Conservation (phyloP, 2,888 invertebrate genomes). For the Drepana falcataria region DNA sequence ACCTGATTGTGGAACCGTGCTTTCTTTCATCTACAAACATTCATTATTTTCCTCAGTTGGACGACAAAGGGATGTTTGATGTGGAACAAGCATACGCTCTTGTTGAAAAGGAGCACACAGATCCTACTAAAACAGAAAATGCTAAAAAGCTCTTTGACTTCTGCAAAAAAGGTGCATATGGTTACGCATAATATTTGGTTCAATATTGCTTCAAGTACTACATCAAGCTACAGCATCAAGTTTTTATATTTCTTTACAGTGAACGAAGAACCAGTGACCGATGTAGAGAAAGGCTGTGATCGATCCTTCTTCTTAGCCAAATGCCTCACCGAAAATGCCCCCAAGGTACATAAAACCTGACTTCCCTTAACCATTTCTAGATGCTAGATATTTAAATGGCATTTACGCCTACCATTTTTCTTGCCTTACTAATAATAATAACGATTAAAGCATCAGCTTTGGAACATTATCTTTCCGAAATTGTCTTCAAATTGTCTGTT, state of each 20-base stretch:
- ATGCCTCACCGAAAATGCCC: neutral
- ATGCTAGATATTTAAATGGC: neutral
- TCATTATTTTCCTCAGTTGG: constrained; percentile 37
- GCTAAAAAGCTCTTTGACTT: constrained; percentile 49
- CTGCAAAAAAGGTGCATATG: constrained; percentile 52
- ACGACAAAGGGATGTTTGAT: constrained; percentile 58
- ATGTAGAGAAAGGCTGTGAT: constrained; percentile 31
- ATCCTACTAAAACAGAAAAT: constrained; percentile 40
- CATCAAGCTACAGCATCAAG: neutral
- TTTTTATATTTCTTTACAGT: constrained; percentile 34
- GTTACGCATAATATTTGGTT: neutral
- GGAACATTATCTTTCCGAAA: too few species aligned
- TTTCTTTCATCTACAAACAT: neutral
- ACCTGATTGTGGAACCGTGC: too few species aligned
- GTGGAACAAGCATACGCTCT: constrained; percentile 38
- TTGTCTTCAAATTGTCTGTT: too few species aligned
- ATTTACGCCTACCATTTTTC: too few species aligned
- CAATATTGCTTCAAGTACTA: neutral
- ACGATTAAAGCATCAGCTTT: too few species aligned
- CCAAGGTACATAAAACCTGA: neutral
- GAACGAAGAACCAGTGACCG: constrained; percentile 48
- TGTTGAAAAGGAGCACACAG: constrained; percentile 43
- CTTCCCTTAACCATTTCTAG: neutral
- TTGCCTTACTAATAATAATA: too few species aligned
- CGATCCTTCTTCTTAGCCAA: neutral